Evolutionary conservation across 2,888 invertebrate genomes (phyloP).

Genomic region (Drosophila mayaguana): DNA sequence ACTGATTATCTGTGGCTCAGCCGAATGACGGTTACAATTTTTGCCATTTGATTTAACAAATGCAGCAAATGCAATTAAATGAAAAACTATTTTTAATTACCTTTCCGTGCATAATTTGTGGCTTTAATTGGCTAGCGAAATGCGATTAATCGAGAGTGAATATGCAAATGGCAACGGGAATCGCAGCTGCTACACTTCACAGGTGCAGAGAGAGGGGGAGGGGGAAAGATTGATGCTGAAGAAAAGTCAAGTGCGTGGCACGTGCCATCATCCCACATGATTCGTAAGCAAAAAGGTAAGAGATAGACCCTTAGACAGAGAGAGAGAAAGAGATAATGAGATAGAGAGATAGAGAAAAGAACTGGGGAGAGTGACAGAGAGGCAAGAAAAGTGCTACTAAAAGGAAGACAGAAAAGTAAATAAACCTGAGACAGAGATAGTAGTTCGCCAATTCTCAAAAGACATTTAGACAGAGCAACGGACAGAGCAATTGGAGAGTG

Average conservation of each 20-base stretch:
- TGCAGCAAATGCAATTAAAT: slow-evolving; percentile 64
- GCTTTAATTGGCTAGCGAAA: slow-evolving; percentile 56
- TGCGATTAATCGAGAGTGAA: slow-evolving; percentile 64
- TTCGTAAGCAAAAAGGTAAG: neutral
- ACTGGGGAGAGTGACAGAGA: neutral
- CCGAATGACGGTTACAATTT: slow-evolving; percentile 21
- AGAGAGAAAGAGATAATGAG: neutral
- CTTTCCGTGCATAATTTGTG: slow-evolving; percentile 69
- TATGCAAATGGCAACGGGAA: slow-evolving; percentile 21
- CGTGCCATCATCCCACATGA: slow-evolving; percentile 7
- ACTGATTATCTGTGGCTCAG: slow-evolving; percentile 39
- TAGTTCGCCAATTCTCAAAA: too few relatives aligned
- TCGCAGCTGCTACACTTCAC: neutral
- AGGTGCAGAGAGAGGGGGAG: neutral
- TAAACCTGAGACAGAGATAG: too few relatives aligned
- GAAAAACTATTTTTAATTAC: slow-evolving; percentile 69
- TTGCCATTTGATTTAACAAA: slow-evolving; percentile 63
- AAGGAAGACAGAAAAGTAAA: too few relatives aligned
- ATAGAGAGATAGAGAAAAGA: neutral
- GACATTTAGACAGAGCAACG: too few relatives aligned
- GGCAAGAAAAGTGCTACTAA: too few relatives aligned
- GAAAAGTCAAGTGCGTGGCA: slow-evolving; percentile 1
- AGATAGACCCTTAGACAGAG: neutral
- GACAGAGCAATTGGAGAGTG: too few relatives aligned
- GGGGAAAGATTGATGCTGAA: too few relatives aligned